Evolutionary conservation across 37 sponge, comb jelly and placozoan genomes (phyloP).

Genomic region (Beroe forskalii): DNA sequence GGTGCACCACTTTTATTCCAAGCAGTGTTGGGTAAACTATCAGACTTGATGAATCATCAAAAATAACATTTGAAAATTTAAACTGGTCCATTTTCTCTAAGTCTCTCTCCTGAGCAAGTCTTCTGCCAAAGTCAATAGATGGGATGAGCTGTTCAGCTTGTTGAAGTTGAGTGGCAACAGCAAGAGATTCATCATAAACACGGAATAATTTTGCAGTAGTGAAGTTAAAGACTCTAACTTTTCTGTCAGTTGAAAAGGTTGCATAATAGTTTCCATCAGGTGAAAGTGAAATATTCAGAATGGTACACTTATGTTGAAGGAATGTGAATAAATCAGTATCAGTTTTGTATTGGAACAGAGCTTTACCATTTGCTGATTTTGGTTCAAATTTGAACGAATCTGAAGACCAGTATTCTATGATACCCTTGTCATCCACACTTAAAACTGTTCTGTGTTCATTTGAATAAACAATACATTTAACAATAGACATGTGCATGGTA

Average conservation of each 20-base stretch:
- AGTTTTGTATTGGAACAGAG: conserved; percentile 80
- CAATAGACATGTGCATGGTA: conserved; percentile 17
- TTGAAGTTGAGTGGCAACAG: conserved; percentile 76
- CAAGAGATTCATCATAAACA: conserved; percentile 82
- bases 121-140: conserved; percentile 90
- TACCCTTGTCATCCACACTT: conserved; percentile 83
- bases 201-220: conserved; percentile 82
- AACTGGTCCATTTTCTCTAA: conserved; percentile 78
- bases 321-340: conserved; percentile 93
- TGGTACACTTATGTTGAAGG: conserved; percentile 72
- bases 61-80: conserved; percentile 70
- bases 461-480: neutral
- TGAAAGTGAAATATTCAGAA: conserved; percentile 74
- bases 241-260: conserved; percentile 80
- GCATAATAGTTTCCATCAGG: conserved; percentile 85
- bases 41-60: conserved; percentile 88
- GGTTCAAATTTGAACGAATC: conserved; percentile 73
- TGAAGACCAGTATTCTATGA: conserved; percentile 93
- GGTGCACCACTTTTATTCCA: conserved; percentile 90
- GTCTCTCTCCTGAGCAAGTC: conserved; percentile 87
- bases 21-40: conserved; percentile 85
- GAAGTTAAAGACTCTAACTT: conserved; percentile 84
- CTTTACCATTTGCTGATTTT: conserved; percentile 60
- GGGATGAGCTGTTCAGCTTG: conserved; percentile 69
- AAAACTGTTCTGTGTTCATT: conserved; percentile 71